A percentile compares a stretch with the other conserved stretches of the same genome.
These are phyloP conservation scores for Gallinago jamesoni DNA, from an alignment of 2,113 vertebrate species.

Conservation along the genomic window DNA sequence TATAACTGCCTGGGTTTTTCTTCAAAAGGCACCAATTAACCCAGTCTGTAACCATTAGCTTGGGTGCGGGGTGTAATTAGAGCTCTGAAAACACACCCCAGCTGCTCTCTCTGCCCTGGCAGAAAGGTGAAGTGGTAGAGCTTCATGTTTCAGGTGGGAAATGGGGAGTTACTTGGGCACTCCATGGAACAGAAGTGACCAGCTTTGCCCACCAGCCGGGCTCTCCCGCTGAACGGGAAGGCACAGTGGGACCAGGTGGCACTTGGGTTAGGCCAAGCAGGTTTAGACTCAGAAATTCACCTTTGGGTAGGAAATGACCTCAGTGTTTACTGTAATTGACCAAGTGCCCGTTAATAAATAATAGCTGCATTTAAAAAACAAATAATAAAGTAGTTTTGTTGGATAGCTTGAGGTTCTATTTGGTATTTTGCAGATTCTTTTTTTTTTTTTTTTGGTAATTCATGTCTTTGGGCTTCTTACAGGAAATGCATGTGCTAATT, in stretches of 20 bases:
- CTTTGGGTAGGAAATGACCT: accelerated
- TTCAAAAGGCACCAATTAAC: accelerated
- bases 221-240: accelerated
- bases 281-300: no score
- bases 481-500: background rate
- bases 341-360: background rate
- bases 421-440: accelerated
- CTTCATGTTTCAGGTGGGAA: accelerated
- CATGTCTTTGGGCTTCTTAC: background rate
- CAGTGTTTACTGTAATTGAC: background rate
- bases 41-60: accelerated
- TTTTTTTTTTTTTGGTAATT: background rate
- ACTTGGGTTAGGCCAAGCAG: accelerated
- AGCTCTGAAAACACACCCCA: background rate
- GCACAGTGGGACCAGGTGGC: accelerated
- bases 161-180: accelerated
- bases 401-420: accelerated
- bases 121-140: accelerated
- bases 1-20: accelerated
- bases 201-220: background rate
- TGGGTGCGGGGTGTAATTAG: accelerated
- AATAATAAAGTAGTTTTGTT: no score
- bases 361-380: accelerated
- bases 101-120: background rate
- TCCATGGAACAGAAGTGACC: accelerated